Base-by-base conservation (phyloP, 2,113 vertebrate species). In the Choloepus hoffmanni region DNA sequence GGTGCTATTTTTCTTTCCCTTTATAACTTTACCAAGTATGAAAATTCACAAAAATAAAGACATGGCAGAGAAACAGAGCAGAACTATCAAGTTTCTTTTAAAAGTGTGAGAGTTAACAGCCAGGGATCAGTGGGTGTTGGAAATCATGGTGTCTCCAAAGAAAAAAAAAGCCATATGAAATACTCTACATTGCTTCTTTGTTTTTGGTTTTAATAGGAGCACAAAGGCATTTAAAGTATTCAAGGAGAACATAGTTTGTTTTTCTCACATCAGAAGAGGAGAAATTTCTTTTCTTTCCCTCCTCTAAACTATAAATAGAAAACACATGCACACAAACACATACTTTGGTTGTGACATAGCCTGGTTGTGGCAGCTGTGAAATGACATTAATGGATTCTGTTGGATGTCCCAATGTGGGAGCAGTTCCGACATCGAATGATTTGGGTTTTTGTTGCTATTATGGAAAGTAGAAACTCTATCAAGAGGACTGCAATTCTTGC, bases 401-500 rank as follows among this genome's bases (percentile, higher is more conserved):
- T 21, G 48, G 70, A 55, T 3, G 70, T n/a, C 10, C 2, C 28
- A 5, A 15, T 33, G 3, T 28, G 78, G n/a, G 60, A 67, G 26
- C 23, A 48, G 14, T 45, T 84, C 78, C 87, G 14, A 10, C 33
- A n/a, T 30, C n/a, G 83, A 93, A 92, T 70, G 24, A 2, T 53
- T 14, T 62, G 76, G 19, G 48, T 24, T 36, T 93, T 15, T 60
- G 28, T 48, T 16, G 33, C 26, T 68, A 24, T 23, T 85, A 68
- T 68, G 82, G 85, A 89, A 45, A 0, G 0, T 36, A 26, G 28
- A 94, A 24, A 48, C 63, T 36, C 1, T 90, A 4, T 68, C 50
- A 88, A 58, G 87, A 86, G 74, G 58, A 1, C 92, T 62, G 63
- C 30, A 24, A 48, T 92, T 85, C 77, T 9, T 95, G 70, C 90